Percentiles rank a stretch among this genome's conserved stretches.
phyloP scores from a whole-genome alignment of 2,113 vertebrate species.

The crab-eating macaque (Macaca fascicularis) region DNA sequence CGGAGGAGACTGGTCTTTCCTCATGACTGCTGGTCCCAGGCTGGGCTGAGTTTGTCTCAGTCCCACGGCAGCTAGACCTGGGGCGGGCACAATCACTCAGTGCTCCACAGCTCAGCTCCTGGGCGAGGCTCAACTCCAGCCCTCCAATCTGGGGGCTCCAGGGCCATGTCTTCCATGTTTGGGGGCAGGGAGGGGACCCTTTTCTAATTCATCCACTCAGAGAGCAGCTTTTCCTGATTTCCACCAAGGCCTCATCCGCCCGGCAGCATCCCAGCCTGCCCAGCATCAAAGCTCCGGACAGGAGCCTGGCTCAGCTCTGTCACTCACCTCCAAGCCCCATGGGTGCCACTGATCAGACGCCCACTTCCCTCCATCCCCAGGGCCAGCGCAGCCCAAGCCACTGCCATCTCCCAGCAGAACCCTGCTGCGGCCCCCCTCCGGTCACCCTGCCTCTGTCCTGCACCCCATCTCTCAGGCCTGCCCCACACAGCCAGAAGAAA shows the following conservation, averaged over 20 bases:
- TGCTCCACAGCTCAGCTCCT: not conserved
- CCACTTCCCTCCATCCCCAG: not conserved
- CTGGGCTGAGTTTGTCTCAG: not conserved
- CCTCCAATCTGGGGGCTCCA: not conserved
- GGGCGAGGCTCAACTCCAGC: too few relatives aligned
- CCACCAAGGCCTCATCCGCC: not conserved
- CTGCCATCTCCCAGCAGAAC: fast-evolving
- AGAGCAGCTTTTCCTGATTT: not conserved
- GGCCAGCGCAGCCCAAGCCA: not conserved
- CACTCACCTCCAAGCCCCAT: too few relatives aligned
- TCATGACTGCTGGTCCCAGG: conserved; percentile 38
- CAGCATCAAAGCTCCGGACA: not conserved
- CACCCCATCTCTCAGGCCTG: not conserved
- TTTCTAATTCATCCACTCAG: not conserved
- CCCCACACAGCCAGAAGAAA: not conserved
- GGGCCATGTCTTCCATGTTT: not conserved
- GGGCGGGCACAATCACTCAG: fast-evolving
- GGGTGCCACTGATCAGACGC: fast-evolving
- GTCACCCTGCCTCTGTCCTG: not conserved
- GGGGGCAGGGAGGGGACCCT: not conserved
- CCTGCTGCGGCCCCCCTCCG: not conserved
- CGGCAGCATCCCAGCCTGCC: too few relatives aligned
- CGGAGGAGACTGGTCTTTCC: conserved; percentile 56
- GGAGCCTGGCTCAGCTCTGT: not conserved
- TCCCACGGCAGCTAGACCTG: not conserved